A percentile compares a stretch with the other conserved stretches of the same genome.
These are phyloP conservation scores for Henicopernis longicauda DNA, from an alignment of 2,113 vertebrate genomes.

Conservation along the genomic window DNA sequence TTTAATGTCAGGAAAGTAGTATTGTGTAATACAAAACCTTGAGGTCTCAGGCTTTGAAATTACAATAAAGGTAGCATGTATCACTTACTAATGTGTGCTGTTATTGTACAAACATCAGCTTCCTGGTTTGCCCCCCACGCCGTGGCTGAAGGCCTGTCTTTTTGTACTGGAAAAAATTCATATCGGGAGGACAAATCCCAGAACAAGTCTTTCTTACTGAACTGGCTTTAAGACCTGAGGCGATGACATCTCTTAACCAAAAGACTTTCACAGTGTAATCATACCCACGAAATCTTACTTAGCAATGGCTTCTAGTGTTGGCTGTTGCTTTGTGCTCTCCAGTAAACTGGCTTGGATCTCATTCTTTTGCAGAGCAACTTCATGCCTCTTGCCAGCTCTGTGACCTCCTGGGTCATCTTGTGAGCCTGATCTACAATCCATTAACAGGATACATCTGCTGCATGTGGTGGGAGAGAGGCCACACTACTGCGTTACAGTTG, in stretches of 20 bases:
- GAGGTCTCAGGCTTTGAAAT: background rate
- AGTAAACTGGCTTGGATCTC: background rate
- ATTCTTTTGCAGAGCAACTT: background rate
- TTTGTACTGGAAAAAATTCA: background rate
- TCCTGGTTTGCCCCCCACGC: background rate
- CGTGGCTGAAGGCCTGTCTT: background rate
- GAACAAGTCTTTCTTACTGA: background rate
- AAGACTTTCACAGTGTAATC: background rate
- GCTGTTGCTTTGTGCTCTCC: background rate
- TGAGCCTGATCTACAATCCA: background rate
- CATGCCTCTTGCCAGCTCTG: background rate
- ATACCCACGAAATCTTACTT: background rate
- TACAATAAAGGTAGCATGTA: background rate
- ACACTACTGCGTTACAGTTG: background rate
- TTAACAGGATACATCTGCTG: background rate
- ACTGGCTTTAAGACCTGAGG: background rate
- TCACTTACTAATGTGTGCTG: background rate
- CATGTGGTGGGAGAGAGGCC: background rate
- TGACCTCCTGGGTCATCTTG: background rate
- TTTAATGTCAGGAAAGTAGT: background rate
- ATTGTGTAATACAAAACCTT: background rate
- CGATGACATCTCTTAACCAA: background rate
- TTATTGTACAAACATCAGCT: background rate
- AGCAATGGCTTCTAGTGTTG: background rate
- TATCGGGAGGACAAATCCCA: background rate